Conservation (phyloP, 2,888 invertebrate genomes). For the Barypeithes pellucidus region DNA sequence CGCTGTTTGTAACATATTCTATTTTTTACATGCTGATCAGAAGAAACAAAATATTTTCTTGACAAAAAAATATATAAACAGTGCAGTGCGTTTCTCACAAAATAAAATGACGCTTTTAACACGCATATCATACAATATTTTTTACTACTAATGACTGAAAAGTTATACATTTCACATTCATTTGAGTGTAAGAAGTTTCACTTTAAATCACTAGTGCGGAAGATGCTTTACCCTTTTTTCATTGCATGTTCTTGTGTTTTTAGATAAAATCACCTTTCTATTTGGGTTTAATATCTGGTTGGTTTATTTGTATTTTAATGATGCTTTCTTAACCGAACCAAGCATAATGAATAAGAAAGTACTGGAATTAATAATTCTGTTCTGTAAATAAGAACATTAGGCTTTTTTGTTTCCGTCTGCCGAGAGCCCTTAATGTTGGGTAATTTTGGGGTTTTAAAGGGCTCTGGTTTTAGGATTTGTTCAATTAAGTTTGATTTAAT, state of each 20-base stretch:
- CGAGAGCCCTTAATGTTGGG: neutral
- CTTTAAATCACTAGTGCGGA: no score
- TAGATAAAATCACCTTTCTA: no score
- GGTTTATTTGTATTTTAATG: neutral
- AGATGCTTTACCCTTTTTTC: no score
- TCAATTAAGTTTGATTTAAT: conserved; percentile 9
- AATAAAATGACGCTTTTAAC: no score
- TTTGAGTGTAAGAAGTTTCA: no score
- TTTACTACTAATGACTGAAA: no score
- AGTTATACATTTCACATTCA: no score
- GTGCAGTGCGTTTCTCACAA: neutral
- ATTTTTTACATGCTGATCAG: neutral
- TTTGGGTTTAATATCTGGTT: neutral
- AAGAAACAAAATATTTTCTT: neutral
- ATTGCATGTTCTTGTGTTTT: no score
- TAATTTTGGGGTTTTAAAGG: conserved; percentile 7
- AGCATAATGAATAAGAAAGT: neutral
- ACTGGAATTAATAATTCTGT: neutral
- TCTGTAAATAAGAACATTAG: conserved; percentile 1
- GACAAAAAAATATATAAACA: neutral
- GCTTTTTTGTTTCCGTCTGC: neutral
- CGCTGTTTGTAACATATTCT: neutral
- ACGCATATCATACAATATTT: no score
- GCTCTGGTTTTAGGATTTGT: conserved; percentile 3
- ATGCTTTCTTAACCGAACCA: neutral